Conservation (phyloP, 2,797 vertebrate species). For the Monodelphis domestica region DNA sequence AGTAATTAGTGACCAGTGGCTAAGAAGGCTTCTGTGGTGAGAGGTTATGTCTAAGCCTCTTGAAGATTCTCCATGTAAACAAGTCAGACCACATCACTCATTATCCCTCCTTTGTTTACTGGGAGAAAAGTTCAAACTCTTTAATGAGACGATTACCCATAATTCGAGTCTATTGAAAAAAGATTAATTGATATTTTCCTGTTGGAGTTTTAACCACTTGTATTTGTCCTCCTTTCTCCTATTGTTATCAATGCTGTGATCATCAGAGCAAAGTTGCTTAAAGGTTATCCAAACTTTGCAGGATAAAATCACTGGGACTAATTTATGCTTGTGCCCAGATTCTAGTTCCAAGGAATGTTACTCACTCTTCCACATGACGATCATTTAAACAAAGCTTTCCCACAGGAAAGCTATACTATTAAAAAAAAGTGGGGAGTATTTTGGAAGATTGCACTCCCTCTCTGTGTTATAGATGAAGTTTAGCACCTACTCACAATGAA, state of each 20-base stretch:
- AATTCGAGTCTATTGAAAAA: constrained; percentile 91
- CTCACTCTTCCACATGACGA: constrained; percentile 66
- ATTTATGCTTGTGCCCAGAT: constrained; percentile 79
- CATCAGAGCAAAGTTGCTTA: constrained; percentile 87
- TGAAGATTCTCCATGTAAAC: constrained; percentile 92
- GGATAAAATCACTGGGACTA: constrained; percentile 83
- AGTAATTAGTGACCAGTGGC: constrained; percentile 90
- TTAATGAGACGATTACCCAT: constrained; percentile 94
- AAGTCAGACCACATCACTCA: constrained; percentile 90
- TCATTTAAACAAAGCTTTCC: constrained; percentile 69
- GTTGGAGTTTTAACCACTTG: constrained; percentile 89
- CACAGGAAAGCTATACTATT: constrained; percentile 72
- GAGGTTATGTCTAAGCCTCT: constrained; percentile 90
- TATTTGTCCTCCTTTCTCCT: constrained; percentile 83
- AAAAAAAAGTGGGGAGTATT: constrained; percentile 41
- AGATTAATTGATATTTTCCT: constrained; percentile 97
- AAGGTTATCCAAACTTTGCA: constrained; percentile 86
- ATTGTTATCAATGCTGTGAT: constrained; percentile 87
- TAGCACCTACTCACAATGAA: constrained; percentile 67
- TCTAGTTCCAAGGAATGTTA: constrained; percentile 71
- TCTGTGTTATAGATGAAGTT: constrained; percentile 64
- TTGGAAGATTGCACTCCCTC: constrained; percentile 57
- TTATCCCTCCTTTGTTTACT: constrained; percentile 91
- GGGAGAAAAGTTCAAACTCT: constrained; percentile 90
- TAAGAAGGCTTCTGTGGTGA: constrained; percentile 89